A percentile compares a stretch with the other conserved stretches of the same genome.
These are phyloP conservation scores for Merodon equestris DNA, from an alignment of 2,888 invertebrate genomes.

Conservation along the genomic window DNA sequence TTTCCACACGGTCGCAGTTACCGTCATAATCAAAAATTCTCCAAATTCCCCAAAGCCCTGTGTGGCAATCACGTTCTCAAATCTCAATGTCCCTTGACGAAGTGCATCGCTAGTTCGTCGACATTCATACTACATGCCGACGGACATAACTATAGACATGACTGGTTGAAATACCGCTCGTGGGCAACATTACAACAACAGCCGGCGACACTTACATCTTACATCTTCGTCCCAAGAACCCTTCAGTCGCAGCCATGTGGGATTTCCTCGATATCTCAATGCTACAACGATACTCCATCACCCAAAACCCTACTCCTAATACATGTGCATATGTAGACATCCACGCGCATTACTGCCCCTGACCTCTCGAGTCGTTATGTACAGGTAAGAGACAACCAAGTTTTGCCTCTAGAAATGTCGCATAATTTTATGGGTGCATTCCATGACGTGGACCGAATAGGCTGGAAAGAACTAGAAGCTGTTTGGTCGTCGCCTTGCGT, in stretches of 20 bases:
- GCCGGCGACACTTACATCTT: background rate
- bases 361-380: slow-evolving; percentile 63
- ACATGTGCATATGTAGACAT: slow-evolving; percentile 18
- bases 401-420: slow-evolving; percentile 21
- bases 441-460: slow-evolving; percentile 24
- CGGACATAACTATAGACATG: too few species aligned
- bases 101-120: too few species aligned
- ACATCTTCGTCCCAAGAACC: slow-evolving; percentile 24
- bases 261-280: slow-evolving; percentile 22
- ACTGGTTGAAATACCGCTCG: too few species aligned
- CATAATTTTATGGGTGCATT: slow-evolving; percentile 51
- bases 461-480: too few species aligned
- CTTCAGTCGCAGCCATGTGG: slow-evolving; percentile 38
- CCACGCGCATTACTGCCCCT: slow-evolving; percentile 37
- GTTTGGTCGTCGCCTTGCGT: slow-evolving; percentile 37
- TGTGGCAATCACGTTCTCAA: too few species aligned
- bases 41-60: too few species aligned
- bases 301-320: slow-evolving; percentile 27
- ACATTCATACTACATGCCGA: too few species aligned
- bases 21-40: too few species aligned
- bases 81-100: too few species aligned
- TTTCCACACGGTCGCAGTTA: too few species aligned
- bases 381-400: slow-evolving; percentile 54
- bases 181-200: too few species aligned
- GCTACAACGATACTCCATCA: slow-evolving; percentile 29